These are phyloP conservation scores for Poecile atricapillus DNA, from an alignment of 2,113 vertebrate genomes.

Conservation along the genomic window DNA sequence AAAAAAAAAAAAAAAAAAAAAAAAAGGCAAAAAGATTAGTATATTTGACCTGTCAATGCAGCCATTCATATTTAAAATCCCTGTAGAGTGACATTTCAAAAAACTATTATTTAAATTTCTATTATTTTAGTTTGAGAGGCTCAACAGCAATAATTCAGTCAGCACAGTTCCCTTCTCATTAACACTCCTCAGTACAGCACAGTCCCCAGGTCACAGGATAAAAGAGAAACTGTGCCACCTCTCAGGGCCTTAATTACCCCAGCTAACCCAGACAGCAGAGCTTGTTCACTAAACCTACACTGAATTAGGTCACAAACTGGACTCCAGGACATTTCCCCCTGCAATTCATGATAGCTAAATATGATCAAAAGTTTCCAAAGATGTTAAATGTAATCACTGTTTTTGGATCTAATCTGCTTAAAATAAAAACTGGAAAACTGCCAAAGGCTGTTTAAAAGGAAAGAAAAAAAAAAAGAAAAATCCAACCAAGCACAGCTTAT, in stretches of 20 bases:
- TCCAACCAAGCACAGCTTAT: constrained; percentile 11
- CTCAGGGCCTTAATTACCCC: not conserved
- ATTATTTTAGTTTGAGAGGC: not conserved
- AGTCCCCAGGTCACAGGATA: not conserved
- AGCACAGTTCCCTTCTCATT: not conserved
- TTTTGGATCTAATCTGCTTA: constrained; percentile 56
- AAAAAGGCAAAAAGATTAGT: not conserved
- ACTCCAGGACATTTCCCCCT: not conserved
- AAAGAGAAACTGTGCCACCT: not conserved
- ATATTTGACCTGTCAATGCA: not conserved
- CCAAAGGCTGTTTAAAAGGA: constrained; percentile 51
- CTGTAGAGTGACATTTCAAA: not conserved
- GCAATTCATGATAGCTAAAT: not conserved
- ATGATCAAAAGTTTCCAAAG: constrained; percentile 28
- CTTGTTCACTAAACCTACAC: not conserved
- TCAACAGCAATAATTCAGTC: not conserved
- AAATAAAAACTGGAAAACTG: constrained; percentile 61
- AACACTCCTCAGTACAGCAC: not conserved
- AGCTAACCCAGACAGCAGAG: not conserved
- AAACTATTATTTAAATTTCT: not conserved
- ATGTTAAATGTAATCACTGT: constrained; percentile 36
- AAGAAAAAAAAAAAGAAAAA: not conserved
- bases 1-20: constrained; percentile 34
- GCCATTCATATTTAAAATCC: not conserved
- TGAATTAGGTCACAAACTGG: not conserved